Percentiles rank a stretch among this genome's conserved stretches.
Evolutionary conservation across 2,113 vertebrate genomes (phyloP).

Genomic region (human): GRCh38 chr2:238603001-238603500

Average conservation of each 20-base stretch:
- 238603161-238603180: background rate
- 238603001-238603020: background rate
- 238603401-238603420: background rate
- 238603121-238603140: background rate
- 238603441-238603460: background rate
- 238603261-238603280: background rate
- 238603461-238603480: background rate
- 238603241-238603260: background rate
- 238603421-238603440: background rate
- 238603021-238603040: background rate
- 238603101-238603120: background rate
- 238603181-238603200: background rate
- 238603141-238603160: background rate
- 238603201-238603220: background rate
- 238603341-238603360: background rate
- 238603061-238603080: background rate
- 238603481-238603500: background rate
- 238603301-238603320: too few relatives aligned
- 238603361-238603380: background rate
- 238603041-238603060: fast-evolving
- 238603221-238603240: background rate
- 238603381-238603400: background rate
- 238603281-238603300: too few relatives aligned
- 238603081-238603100: background rate
- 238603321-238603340: background rate